Base-by-base conservation (phyloP, 2,888 invertebrate genomes). In the Tinea semifulvella region DNA sequence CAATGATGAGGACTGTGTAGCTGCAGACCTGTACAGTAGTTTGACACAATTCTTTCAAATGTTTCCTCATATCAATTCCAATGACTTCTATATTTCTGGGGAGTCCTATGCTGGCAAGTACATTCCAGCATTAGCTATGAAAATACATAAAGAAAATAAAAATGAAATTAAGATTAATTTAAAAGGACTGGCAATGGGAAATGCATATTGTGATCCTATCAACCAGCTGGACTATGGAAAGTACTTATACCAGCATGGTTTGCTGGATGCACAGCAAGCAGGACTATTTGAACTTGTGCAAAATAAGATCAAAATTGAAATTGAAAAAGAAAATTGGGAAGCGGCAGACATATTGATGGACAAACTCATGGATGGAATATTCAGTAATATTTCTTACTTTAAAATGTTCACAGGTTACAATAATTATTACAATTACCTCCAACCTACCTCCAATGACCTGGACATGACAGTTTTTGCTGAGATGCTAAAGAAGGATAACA, bases 361-460 rank as follows among this genome's bases (percentile, higher is more conserved):
- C 56, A 61, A 71, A n/a, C 65, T 94, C 0, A 77, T 94, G 53
- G 73, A 70, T 28, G 76, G 73, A 19, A 63, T 63, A 2, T 27
- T 68, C 0, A 56, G 56, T 1, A 69, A 72, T 44, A 58, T 53
- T 14, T 75, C 77, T 8, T 71, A 66, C 38, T 91, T 90, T 57
- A 84, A 82, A 58, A 86, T 87, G 50, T 71, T 81, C 25, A 90
- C 92, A 3, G 93, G 93, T 0, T 90, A 90, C 47, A 63, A 84
- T n/a, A 86, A 88, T 56, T 89, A 89, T 54, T 92, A 87, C 58
- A 92, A 92, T 59, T 88, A 85, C 56, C 60, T 94, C 13, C 63
- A 83, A 38, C 48, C 68, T 0, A 66, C 83, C 0, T 64, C 77
- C 3, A 79, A 83, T 11, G 65, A 65, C 44, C 63, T 68, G 1